Evolutionary conservation across 2,797 vertebrate species (phyloP), one percentile per base, ranked within the genome.

Genomic region (Amniataba percoides): DNA sequence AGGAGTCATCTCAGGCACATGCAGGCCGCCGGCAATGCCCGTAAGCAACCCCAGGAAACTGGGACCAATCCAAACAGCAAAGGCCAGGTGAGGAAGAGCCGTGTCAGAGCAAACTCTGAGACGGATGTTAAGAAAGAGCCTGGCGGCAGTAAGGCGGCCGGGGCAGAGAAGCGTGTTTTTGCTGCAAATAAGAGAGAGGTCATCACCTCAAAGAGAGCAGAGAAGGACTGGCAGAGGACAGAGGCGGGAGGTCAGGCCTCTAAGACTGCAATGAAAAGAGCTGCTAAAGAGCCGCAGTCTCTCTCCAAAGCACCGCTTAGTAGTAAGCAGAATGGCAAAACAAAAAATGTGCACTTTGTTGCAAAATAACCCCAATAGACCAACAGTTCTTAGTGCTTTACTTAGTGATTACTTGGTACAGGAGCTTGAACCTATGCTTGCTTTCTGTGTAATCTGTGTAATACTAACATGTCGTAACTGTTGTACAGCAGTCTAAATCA

Each of bases 261-360:
- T 27, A 94, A 94, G 89, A 77, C 89, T 39, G 78, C 85, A 46
- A 70, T 80, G 69, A 94, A 92, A 87, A 93, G 85, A 92, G 64
- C 83, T 48, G 74, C 79, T 59, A 93, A 93, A 86, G 93, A 95
- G 46, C 84, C 86, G 5, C 86, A 90, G 19, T 64, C 87, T 67
- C 63, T 91, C 25, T 87, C 92, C 77, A 95, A 93, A 90, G 82
- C 87, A 9, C 77, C 88, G 1, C 75, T 90, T 39, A 79, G 61
- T 57, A 88, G 57, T 82, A 95, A 91, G 82, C 86, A 90, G 73
- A 93, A 93, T 59, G 89, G 92, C 64, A 96, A 95, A 92, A 88
- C 87, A 69, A 96, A 95, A 94, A 95, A 94, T 76, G 91, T 93
- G 84, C 93, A 95, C 81, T 94, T 95, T 93, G 92, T 94, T 74